These are phyloP conservation scores for Apaloderma vittatum DNA, from an alignment of 2,113 vertebrate genomes.

Conservation along the genomic window DNA sequence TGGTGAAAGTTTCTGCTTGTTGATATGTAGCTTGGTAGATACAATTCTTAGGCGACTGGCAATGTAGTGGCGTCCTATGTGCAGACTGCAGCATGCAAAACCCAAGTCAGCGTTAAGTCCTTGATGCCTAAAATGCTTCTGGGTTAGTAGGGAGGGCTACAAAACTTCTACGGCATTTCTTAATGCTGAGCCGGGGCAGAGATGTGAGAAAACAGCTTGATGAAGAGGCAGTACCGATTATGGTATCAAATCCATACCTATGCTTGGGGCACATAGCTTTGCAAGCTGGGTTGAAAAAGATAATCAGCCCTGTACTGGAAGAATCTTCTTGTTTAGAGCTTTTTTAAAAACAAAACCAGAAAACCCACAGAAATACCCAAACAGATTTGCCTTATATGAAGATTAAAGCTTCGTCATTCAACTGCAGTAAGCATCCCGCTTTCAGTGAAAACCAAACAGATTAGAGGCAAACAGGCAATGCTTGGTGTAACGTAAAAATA, in stretches of 20 bases:
- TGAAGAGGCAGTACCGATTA: background rate
- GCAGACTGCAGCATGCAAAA: background rate
- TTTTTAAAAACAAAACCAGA: background rate
- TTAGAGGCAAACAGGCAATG: background rate
- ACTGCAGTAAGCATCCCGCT: background rate
- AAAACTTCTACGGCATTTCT: background rate
- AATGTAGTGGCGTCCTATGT: background rate
- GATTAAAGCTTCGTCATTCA: background rate
- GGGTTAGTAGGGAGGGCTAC: background rate
- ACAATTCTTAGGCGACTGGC: background rate
- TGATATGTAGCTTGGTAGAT: background rate
- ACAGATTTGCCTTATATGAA: background rate
- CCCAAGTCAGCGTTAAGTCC: background rate
- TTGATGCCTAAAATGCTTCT: background rate
- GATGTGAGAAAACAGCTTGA: background rate
- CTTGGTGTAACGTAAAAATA: background rate
- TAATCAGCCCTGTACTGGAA: background rate
- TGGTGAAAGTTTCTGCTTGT: background rate
- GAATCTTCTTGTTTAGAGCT: background rate
- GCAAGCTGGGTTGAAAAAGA: background rate
- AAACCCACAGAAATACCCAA: rapidly evolving
- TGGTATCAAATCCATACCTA: background rate
- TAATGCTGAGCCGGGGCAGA: background rate
- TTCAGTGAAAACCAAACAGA: background rate
- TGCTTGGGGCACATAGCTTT: background rate